Evolutionary conservation across 2,797 vertebrate species (phyloP).

Genomic region (Sebastes minor): DNA sequence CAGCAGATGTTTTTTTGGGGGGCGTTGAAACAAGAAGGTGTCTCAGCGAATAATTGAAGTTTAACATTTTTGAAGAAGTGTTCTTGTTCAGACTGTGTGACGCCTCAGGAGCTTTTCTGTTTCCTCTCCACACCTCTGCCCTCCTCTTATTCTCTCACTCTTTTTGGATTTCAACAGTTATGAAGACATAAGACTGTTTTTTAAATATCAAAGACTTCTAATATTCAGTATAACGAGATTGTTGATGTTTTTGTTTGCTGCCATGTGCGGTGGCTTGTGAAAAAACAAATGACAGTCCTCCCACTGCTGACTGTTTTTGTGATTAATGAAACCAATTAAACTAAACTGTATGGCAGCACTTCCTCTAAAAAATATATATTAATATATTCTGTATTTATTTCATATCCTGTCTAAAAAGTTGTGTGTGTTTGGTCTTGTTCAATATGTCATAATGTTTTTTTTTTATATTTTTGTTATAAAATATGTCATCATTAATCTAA

Average conservation of each 20-base stretch:
- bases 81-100: conserved; percentile 27
- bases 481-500: neutral
- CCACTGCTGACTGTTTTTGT: conserved; percentile 32
- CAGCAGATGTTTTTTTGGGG: conserved; percentile 49
- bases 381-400: neutral
- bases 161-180: conserved; percentile 5
- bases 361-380: neutral
- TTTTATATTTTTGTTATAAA: accelerated
- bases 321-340: conserved; percentile 66
- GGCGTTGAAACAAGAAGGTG: conserved; percentile 45
- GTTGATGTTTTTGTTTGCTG: conserved; percentile 26
- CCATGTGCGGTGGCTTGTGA: conserved; percentile 34
- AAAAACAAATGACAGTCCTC: conserved; percentile 21
- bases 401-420: neutral
- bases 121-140: conserved; percentile 18
- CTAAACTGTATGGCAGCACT: neutral
- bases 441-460: neutral
- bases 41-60: conserved; percentile 54
- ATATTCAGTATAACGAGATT: conserved; percentile 4
- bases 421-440: neutral
- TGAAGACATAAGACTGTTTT: neutral
- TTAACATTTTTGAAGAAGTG: conserved; percentile 38
- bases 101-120: conserved; percentile 39
- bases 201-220: conserved; percentile 11
- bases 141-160: neutral